These are phyloP conservation scores for Sardina pilchardus DNA, from an alignment of 2,113 vertebrate genomes.

Conservation along the genomic window DNA sequence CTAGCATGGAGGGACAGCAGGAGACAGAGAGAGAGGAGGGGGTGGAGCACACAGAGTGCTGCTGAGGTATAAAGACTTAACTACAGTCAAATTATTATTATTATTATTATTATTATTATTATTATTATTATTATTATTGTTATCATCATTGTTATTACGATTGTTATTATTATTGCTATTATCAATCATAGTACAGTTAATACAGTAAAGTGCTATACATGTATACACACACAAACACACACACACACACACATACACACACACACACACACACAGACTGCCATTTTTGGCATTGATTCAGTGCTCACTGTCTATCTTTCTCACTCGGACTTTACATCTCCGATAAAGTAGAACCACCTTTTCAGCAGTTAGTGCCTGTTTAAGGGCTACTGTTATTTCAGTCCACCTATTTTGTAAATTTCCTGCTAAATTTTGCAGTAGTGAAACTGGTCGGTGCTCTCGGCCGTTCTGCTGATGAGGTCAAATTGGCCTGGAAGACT, in stretches of 20 bases:
- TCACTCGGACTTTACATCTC: background rate
- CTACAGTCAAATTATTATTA: constrained; percentile 1
- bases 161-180: background rate
- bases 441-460: constrained; percentile 45
- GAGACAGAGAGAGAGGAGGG: background rate
- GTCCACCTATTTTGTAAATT: constrained; percentile 58
- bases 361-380: constrained; percentile 26
- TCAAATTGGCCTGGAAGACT: constrained; percentile 41
- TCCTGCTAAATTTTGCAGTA: constrained; percentile 63
- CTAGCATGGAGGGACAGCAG: constrained; percentile 8
- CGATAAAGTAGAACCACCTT: constrained; percentile 38
- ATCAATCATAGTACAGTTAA: background rate
- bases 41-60: background rate
- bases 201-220: background rate
- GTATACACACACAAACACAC: background rate
- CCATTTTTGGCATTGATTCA: constrained; percentile 32
- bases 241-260: background rate
- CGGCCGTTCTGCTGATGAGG: constrained; percentile 61
- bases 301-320: constrained; percentile 56
- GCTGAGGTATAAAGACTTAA: background rate
- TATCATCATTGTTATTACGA: constrained; percentile 13
- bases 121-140: constrained; percentile 10
- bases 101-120: constrained; percentile 21
- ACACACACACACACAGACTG: constrained; percentile 39
- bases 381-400: constrained; percentile 34